phyloP scores from a whole-genome alignment of 2,888 invertebrate species.

The Machimus rusticus region DNA sequence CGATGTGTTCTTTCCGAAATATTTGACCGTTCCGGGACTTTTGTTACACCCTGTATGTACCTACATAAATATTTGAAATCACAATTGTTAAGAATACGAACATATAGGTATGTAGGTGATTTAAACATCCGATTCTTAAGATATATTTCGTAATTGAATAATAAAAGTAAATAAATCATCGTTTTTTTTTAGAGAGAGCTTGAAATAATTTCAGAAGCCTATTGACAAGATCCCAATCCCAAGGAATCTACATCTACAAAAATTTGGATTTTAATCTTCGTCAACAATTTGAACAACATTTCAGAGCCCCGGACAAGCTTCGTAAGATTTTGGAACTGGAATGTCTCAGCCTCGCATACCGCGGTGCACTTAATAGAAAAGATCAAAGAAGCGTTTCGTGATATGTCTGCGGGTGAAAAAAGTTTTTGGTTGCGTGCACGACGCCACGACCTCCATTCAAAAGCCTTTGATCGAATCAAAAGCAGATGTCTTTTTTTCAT shows the following conservation, averaged over 20 bases:
- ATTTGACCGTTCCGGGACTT: too few species aligned
- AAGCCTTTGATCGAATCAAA: background rate
- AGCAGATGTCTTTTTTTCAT: background rate
- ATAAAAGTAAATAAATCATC: too few species aligned
- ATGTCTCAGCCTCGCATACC: background rate
- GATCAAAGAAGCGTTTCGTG: background rate
- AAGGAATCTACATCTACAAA: background rate
- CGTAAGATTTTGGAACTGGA: background rate
- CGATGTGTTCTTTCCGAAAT: too few species aligned
- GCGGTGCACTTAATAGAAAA: background rate
- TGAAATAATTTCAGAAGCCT: background rate
- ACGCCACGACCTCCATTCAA: background rate
- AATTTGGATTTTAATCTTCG: background rate
- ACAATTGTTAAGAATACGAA: too few species aligned
- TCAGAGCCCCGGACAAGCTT: background rate
- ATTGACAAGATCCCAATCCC: background rate
- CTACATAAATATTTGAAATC: too few species aligned
- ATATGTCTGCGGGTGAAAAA: background rate
- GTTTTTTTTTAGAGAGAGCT: background rate
- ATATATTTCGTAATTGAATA: too few species aligned
- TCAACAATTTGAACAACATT: background rate
- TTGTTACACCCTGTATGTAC: too few species aligned
- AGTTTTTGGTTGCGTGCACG: background rate
- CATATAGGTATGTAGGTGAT: too few species aligned
- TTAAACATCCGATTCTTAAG: too few species aligned